Base-by-base conservation (phyloP, 2,113 vertebrate species). In the Seriola dumerili region DNA sequence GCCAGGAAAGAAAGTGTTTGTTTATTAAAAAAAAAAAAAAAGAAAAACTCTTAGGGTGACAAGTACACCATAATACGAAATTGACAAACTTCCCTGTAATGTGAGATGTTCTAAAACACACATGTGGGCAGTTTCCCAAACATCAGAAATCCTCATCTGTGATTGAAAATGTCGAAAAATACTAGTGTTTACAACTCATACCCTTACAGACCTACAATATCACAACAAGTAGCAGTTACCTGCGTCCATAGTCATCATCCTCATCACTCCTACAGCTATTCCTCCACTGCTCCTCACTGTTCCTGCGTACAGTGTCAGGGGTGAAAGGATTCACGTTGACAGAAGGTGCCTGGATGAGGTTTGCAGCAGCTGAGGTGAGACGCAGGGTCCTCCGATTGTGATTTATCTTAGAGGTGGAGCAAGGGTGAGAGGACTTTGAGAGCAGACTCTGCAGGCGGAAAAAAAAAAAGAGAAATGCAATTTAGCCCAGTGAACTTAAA, bases 251-350 rank as follows among this genome's bases (percentile, higher is more conserved):
- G 13, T 92, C 89, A 0, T 92, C 89, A 1, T 95, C 93, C 4
- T 91, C 90, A 14, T 93, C 93, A 69, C 90, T 92, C 90, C 94
- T 85, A 14, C 73, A 83, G 21, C 72, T 87, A 89, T 95, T 97
- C 87, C 92, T 94, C 88, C 97, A 97, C 88, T 87, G 85, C 58
- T 84, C 84, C 85, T 93, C 90, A 4, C 91, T 92, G 70, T 63
- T 89, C 70, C 91, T 90, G 34, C 74, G 89, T 13, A 94, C 97
- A 0, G 96, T 96, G 57, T 97, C 96, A 0, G 98, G 97, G 7
- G 97, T 99, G 78, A 99, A 99, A 25, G 98, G 98, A 71, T 99
- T 99, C 38, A 99, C 94, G 54, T 99, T 99, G 91, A 99, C 96
- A 10, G 93, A 94, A 3, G 95, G 89, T 0, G 61, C 87, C n/a